These are phyloP conservation scores for Strigops habroptila DNA, from an alignment of 2,113 vertebrate genomes.

Conservation along the genomic window DNA sequence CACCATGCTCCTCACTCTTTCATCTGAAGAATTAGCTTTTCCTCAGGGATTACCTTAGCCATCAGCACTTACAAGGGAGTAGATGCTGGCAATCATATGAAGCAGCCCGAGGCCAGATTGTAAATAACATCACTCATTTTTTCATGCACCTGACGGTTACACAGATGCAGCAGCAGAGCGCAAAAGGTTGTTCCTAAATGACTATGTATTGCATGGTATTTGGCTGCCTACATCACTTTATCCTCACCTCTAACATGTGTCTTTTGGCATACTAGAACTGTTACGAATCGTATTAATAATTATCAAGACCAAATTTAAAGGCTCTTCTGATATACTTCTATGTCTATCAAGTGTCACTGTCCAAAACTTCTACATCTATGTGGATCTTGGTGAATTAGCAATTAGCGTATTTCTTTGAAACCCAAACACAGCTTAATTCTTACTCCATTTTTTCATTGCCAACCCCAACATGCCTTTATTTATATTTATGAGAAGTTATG, in stretches of 20 bases:
- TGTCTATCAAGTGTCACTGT: not conserved
- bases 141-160: not conserved
- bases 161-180: not conserved
- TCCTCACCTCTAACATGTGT: not conserved
- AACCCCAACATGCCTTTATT: not conserved
- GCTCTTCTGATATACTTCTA: not conserved
- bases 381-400: not conserved
- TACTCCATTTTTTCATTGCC: not conserved
- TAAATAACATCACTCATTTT: not conserved
- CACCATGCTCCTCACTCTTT: not conserved
- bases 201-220: not conserved
- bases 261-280: not conserved
- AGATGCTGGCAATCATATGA: not conserved
- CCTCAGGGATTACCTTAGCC: not conserved
- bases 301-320: not conserved
- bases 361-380: not conserved
- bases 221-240: not conserved
- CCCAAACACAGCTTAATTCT: not conserved
- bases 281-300: not conserved
- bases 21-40: not conserved
- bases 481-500: not conserved
- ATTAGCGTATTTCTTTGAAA: not conserved
- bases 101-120: not conserved
- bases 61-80: not conserved
- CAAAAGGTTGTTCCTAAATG: not conserved